Evolutionary conservation across 2,888 invertebrate species (phyloP), one percentile per base, ranked within the genome.

Genomic region (Cordilura impudica): DNA sequence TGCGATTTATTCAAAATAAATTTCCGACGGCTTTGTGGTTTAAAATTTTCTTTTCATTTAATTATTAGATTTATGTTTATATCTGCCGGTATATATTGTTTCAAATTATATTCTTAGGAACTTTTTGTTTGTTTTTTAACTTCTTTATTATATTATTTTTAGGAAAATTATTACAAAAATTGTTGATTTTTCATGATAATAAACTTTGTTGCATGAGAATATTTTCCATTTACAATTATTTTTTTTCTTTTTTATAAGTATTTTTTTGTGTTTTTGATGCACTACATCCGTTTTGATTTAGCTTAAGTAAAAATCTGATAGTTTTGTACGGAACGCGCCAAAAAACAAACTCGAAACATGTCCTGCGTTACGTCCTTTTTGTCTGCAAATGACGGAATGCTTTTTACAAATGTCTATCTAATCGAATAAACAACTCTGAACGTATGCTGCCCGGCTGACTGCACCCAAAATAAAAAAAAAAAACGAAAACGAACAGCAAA

Each of bases 301-400:
- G n/a, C 45, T 70, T 53, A 8, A 19, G 19, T 39, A 12, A 35
- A 65, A 18, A 51, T 35, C 39, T 43, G 53, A 53, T 63, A 56
- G 26, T 35, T 63, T 71, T 63, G 16, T 53, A 58, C 21, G 53
- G 54, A 78, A 78, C 81, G 77, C 77, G 75, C 73, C 72, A 75
- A 79, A 79, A 67, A 63, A 39, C 12, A 61, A n/a, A 71, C 21
- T 71, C 70, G 60, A n/a, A n/a, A 43, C 43, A 23, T 75, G 39
- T 26, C 63, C 49, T 69, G 72, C 67, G 73, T 61, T 69, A 58
- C 63, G 73, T 53, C 43, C 70, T 63, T 66, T 79, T 83, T 86
- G 88, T 89, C 88, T 88, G 88, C 83, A 84, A 87, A 85, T 87
- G 85, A 85, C 86, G 87, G 87, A 88, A 89, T 88, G 87, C 87